A percentile compares a stretch with the other conserved stretches of the same genome.
Evolutionary conservation across 2,797 vertebrate genomes (phyloP).

Genomic region (Dendrocincla fuliginosa): DNA sequence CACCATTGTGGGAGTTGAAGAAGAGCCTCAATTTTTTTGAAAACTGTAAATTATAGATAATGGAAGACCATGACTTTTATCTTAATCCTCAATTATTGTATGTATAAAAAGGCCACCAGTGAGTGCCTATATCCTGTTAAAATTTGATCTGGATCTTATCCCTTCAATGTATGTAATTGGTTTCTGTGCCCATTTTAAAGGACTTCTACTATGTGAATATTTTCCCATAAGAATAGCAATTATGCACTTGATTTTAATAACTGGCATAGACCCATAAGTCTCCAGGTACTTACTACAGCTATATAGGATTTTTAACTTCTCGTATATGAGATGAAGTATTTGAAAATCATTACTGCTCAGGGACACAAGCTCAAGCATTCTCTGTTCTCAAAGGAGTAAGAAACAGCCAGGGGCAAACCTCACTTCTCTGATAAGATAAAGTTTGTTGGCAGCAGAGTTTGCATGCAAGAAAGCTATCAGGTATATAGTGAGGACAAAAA

Average conservation of each 20-base stretch:
- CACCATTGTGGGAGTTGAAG: not conserved
- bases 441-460: not conserved
- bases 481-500: not conserved
- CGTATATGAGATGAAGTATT: not conserved
- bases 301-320: constrained; percentile 14
- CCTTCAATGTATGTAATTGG: constrained; percentile 36
- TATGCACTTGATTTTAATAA: constrained; percentile 46
- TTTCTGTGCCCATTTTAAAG: constrained; percentile 52
- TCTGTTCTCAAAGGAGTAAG: not conserved
- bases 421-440: not conserved
- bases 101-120: constrained; percentile 8
- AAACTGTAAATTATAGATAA: constrained; percentile 58
- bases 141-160: constrained; percentile 56
- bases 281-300: constrained; percentile 24
- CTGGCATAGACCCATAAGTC: not conserved
- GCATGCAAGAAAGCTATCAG: not conserved
- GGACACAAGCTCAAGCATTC: not conserved
- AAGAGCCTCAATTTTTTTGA: constrained; percentile 20
- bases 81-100: constrained; percentile 53
- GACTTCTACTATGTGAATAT: constrained; percentile 26
- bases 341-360: constrained; percentile 3
- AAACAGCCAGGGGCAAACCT: not conserved
- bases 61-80: constrained; percentile 37
- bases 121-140: constrained; percentile 5
- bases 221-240: constrained; percentile 38